Conservation (phyloP, 2,113 vertebrate species). For the Zapus hudsonius region DNA sequence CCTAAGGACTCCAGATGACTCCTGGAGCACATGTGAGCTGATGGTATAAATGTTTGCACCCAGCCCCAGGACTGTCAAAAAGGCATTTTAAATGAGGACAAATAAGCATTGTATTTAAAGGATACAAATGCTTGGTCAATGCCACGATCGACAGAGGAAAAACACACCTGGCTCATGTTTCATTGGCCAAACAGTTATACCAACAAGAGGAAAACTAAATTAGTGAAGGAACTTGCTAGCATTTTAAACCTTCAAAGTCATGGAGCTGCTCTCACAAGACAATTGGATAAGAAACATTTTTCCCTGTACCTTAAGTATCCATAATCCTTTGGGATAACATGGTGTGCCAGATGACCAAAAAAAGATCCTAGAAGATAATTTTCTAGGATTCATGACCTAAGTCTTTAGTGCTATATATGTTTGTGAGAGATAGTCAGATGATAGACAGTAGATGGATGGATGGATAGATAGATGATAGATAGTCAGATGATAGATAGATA, state of each 20-base stretch:
- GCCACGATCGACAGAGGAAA: background rate
- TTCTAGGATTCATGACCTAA: background rate
- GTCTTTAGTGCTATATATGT: background rate
- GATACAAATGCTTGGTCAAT: background rate
- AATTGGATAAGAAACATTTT: background rate
- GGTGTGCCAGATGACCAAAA: background rate
- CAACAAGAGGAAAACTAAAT: constrained; percentile 31
- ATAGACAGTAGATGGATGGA: too few species aligned
- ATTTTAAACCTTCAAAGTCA: constrained; percentile 15
- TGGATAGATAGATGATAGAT: too few species aligned
- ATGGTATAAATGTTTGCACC: too few species aligned
- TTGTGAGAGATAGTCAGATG: too few species aligned
- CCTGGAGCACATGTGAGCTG: too few species aligned
- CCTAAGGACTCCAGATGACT: too few species aligned
- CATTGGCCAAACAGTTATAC: background rate
- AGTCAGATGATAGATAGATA: too few species aligned
- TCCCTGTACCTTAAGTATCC: background rate
- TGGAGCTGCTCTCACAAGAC: background rate
- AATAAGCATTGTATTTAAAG: background rate
- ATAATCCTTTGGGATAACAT: background rate
- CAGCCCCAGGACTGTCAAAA: too few species aligned
- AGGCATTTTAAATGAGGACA: background rate
- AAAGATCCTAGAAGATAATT: background rate
- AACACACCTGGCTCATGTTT: background rate
- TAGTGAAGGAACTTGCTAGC: background rate